Evolutionary conservation across 2,888 invertebrate species (phyloP).

Genomic region (Antheraea assamensis): DNA sequence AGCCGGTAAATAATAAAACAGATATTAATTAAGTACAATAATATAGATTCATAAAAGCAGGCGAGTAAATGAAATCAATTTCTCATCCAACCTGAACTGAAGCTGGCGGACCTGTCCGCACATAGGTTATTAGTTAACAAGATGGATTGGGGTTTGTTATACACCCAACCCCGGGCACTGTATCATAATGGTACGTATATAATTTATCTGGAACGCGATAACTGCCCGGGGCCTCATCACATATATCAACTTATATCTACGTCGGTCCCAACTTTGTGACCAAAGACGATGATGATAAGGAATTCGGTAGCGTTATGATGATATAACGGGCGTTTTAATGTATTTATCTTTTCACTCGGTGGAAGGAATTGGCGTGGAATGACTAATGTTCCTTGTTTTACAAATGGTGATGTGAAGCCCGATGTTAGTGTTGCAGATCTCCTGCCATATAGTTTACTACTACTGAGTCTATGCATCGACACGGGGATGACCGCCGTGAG

Average conservation of each 20-base stretch:
- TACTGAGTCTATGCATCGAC: too few species aligned
- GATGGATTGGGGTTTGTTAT: conserved; percentile 23
- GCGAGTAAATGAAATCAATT: conserved; percentile 11
- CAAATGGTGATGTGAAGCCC: too few species aligned
- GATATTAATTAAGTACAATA: not conserved
- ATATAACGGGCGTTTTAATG: conserved; percentile 2
- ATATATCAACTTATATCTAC: conserved; percentile 34
- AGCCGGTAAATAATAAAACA: too few species aligned
- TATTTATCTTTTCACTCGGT: not conserved
- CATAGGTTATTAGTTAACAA: conserved; percentile 24
- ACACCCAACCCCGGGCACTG: conserved; percentile 27
- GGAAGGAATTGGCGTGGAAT: too few species aligned
- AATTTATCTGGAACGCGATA: conserved; percentile 47
- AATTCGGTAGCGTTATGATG: conserved; percentile 10
- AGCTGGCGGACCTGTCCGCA: conserved; percentile 4
- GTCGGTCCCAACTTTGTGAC: conserved; percentile 18
- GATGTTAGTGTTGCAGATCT: too few species aligned
- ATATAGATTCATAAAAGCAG: not conserved
- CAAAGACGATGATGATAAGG: conserved; percentile 21
- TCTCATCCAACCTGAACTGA: conserved; percentile 1
- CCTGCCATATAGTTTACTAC: too few species aligned
- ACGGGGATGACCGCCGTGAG: too few species aligned
- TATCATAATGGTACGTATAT: conserved; percentile 45
- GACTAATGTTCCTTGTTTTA: not conserved
- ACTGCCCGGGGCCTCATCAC: conserved; percentile 27